phyloP scores from a whole-genome alignment of 2,113 vertebrate species.

The Ctenomys sociabilis region DNA sequence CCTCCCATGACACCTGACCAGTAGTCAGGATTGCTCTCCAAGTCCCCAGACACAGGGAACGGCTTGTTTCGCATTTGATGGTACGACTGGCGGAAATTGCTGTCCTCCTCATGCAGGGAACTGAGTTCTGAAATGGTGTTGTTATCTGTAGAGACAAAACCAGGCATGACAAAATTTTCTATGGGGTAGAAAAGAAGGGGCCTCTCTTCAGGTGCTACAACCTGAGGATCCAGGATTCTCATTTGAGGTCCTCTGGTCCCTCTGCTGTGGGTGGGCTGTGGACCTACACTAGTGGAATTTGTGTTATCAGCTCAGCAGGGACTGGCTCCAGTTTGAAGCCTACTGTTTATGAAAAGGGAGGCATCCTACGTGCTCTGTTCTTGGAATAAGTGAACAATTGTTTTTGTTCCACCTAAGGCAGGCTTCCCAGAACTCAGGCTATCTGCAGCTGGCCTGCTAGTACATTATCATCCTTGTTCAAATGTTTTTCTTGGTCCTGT shows the following conservation, averaged over 20 bases:
- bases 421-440: slow-evolving; percentile 5
- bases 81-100: slow-evolving; percentile 92
- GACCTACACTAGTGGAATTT: neutral
- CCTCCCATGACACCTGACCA: slow-evolving; percentile 85
- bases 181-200: accelerated
- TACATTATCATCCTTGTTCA: neutral
- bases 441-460: neutral
- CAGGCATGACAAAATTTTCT: neutral
- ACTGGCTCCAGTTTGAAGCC: neutral
- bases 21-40: slow-evolving; percentile 86
- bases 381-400: neutral
- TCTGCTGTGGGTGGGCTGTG: slow-evolving; percentile 54
- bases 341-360: neutral
- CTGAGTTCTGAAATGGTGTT: slow-evolving; percentile 97
- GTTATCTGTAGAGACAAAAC: slow-evolving; percentile 86
- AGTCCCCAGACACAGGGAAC: slow-evolving; percentile 90
- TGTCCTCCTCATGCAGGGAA: slow-evolving; percentile 94
- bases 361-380: slow-evolving; percentile 33
- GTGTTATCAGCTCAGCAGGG: slow-evolving; percentile 31
- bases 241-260: neutral
- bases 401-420: slow-evolving; percentile 38
- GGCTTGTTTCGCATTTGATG: slow-evolving; percentile 92
- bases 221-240: neutral
- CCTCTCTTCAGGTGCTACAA: neutral
- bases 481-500: neutral